phyloP scores from a whole-genome alignment of 1,140 invertebrate species.

The Penaeus indicus region DNA sequence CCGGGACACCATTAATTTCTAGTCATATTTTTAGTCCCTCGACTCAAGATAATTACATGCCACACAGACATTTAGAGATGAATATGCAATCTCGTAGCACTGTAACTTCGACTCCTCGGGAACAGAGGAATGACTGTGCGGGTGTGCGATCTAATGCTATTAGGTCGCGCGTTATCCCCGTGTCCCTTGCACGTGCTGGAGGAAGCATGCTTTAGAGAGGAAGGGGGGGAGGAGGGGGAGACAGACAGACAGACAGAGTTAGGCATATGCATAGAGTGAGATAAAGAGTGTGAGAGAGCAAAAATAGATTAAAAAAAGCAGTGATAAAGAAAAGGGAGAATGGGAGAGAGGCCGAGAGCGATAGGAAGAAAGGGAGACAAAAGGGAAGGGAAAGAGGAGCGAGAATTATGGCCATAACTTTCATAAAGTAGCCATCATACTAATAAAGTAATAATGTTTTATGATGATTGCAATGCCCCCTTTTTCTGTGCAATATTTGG shows the following conservation, averaged over 20 bases:
- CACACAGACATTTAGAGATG: constrained; percentile 38
- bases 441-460: no score
- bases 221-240: constrained; percentile 1
- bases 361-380: no score
- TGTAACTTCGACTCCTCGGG: constrained; percentile 23
- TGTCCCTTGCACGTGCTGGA: no score
- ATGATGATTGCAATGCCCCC: no score
- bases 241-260: not conserved
- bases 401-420: no score
- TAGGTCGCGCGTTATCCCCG: no score
- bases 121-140: not conserved
- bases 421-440: no score
- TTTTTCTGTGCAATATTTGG: no score
- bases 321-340: no score
- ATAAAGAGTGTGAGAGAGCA: not conserved
- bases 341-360: no score
- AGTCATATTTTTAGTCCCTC: constrained; percentile 40
- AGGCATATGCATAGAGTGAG: not conserved
- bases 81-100: constrained; percentile 14
- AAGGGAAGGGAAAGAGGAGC: no score
- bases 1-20: constrained; percentile 49
- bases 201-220: not conserved
- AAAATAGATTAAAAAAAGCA: no score
- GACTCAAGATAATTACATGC: constrained; percentile 48
- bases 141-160: not conserved